Evolutionary conservation across 1,140 invertebrate genomes (phyloP).

Genomic region (Bicyclus anynana): DNA sequence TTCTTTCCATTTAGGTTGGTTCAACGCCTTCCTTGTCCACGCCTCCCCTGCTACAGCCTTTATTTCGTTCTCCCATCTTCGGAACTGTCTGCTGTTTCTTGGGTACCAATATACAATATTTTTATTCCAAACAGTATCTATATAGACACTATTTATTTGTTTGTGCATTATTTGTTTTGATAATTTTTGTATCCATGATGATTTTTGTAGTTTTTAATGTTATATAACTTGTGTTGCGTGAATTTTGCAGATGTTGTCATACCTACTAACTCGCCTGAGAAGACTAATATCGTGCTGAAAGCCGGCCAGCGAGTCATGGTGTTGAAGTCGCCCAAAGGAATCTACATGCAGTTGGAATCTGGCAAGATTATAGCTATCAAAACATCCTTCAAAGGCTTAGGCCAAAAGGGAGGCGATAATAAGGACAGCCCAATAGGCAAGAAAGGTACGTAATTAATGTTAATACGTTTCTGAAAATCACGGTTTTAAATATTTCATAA

Average conservation of each 20-base stretch:
- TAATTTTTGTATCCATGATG: neutral
- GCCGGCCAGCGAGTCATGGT: slow-evolving; percentile 96
- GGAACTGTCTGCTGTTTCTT: too few species aligned
- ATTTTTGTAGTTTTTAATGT: neutral
- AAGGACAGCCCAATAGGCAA: slow-evolving; percentile 74
- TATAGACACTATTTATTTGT: too few species aligned
- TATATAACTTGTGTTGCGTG: neutral
- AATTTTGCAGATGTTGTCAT: slow-evolving; percentile 89
- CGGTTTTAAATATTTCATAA: too few species aligned
- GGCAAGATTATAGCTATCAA: slow-evolving; percentile 98
- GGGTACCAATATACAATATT: too few species aligned
- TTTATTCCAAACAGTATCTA: too few species aligned
- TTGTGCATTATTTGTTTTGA: too few species aligned
- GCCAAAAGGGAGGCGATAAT: slow-evolving; percentile 79
- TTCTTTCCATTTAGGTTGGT: too few species aligned
- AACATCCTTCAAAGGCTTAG: slow-evolving; percentile 83
- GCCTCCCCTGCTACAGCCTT: too few species aligned
- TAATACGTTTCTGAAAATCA: neutral
- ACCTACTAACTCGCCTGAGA: slow-evolving; percentile 92
- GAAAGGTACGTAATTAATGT: slow-evolving; percentile 47
- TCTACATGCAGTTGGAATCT: slow-evolving; percentile 96
- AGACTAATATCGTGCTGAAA: slow-evolving; percentile 91
- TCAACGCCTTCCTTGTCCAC: too few species aligned
- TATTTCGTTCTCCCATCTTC: too few species aligned
- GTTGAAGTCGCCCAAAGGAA: slow-evolving; percentile 95